Base-by-base conservation (phyloP, 2,113 vertebrate species). In the Fregata magnificens region DNA sequence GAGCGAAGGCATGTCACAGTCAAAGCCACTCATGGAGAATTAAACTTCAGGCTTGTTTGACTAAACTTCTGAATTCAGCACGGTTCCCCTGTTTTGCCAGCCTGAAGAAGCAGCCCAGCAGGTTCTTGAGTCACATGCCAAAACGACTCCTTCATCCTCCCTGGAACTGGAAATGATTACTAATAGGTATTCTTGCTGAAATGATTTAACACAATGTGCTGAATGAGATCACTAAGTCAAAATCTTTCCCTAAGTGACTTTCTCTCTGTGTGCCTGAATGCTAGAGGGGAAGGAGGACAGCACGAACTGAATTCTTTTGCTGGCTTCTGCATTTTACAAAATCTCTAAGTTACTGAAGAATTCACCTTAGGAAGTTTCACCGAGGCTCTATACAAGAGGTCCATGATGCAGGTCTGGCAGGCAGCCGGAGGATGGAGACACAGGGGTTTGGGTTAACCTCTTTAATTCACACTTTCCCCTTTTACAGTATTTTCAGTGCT, bases 171-270 rank as follows among this genome's bases (percentile, higher is more conserved):
- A 73, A 86, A 80, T 40, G 52, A 89, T 91, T 91, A 96, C 92
- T 81, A 93, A 72, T 83, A 90, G 93, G 45, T 94, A 65, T 69
- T 96, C 88, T 93, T 93, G 38, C 67, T 93, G 82, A 93, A 95
- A 76, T 86, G 72, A 96, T 92, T 53, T 93, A 80, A 97, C 96
- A 85, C 89, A 96, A 74, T 63, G 9, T 49, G 76, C 87, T 77
- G 81, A 97, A 95, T 85, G 85, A 98, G 96, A 97, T 92, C 80
- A 40, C 83, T 36, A 96, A 94, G 71, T 93, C 90, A 96, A 91
- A 97, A 59, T 59, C 69, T 92, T 95, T 91, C 53, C 55, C 26
- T 62, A 95, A 95, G 86, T 88, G 77, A 94, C 32, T 96, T 34
- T 65, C 44, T 96, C 8, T 0, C 69, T 77, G 80, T 5, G 25